Base-by-base conservation (phyloP, 2,113 vertebrate species). In the Nycticryphes semicollaris region DNA sequence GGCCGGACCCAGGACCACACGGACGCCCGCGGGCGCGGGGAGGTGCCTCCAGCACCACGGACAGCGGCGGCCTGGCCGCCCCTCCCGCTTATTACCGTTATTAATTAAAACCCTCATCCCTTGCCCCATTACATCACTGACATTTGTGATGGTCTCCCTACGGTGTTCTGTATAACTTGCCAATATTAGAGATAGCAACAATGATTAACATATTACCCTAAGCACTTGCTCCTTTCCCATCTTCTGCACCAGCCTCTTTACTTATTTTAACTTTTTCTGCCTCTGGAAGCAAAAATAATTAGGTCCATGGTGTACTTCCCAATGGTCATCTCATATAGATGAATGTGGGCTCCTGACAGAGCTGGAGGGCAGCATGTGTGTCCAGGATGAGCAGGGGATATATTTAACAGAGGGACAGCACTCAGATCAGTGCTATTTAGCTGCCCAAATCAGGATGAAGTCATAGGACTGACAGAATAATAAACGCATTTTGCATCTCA, bases 11-110 rank as follows among this genome's bases (percentile, higher is more conserved):
- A 0, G 51, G 51, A 12, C 17, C 21, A 21, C 14, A 7, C 4
- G 30, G 48, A 7, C 4, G 14, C 14, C 47, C 9, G 25, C 35
- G 70, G 54, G 31, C 45, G 20, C 28, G 14, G 7, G 37, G 51
- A 1, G 25, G 7, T 19, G 9, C n/a, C 73, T 94, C 24, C 95
- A 97, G 96, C 90, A 96, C 96, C 96, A 93, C 76, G 94, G 96
- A 96, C 95, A 96, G 96, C 89, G 85, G 18, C 87, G 3, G 23
- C 37, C 8, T 17, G 63, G 39, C 63, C 39, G 8, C 63, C 7
- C 28, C 39, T 39, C 35, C 28, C 62, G 4, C 6, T 22, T 3
- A 31, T 30, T 7, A 19, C 25, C 7, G 8, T 2, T 5, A 2
- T 6, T 72, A 45, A 75, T 45, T 53, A 43, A 23, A 13, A 37